These are phyloP conservation scores for Eurystomus gularis DNA, from an alignment of 2,113 vertebrate genomes.

Conservation along the genomic window DNA sequence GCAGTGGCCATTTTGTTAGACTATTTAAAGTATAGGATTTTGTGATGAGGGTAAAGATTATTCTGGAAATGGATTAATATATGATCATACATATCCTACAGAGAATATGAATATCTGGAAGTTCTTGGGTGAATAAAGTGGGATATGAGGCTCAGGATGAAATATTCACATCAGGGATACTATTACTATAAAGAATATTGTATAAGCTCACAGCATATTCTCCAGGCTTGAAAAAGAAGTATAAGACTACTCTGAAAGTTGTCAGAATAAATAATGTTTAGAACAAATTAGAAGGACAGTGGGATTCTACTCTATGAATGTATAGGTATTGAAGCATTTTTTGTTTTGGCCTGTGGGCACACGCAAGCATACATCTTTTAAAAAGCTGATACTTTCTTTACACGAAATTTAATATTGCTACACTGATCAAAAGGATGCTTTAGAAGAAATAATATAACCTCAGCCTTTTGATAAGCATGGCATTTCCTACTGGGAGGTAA, in stretches of 20 bases:
- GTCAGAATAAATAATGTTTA: neutral
- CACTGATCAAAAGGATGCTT: neutral
- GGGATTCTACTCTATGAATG: neutral
- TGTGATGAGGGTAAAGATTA: neutral
- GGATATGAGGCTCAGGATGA: neutral
- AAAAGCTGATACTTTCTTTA: neutral
- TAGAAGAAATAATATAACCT: neutral
- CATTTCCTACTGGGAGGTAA: neutral
- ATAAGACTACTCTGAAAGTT: neutral
- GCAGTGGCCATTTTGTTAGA: neutral
- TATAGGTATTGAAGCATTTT: neutral
- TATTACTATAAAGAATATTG: neutral
- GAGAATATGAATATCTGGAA: neutral
- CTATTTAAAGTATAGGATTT: neutral
- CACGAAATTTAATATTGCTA: neutral
- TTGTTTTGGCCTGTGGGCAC: neutral
- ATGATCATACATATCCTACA: rapidly evolving
- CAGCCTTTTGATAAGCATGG: neutral
- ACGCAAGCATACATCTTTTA: neutral
- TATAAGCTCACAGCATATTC: rapidly evolving
- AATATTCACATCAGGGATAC: neutral
- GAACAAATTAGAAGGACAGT: neutral
- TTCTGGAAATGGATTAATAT: neutral
- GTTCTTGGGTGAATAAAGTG: neutral
- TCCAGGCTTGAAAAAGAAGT: neutral